Percentiles rank a stretch among this genome's conserved stretches.
These are phyloP conservation scores for Daubentonia madagascariensis DNA, from an alignment of 2,113 vertebrate species.

Conservation along the genomic window DNA sequence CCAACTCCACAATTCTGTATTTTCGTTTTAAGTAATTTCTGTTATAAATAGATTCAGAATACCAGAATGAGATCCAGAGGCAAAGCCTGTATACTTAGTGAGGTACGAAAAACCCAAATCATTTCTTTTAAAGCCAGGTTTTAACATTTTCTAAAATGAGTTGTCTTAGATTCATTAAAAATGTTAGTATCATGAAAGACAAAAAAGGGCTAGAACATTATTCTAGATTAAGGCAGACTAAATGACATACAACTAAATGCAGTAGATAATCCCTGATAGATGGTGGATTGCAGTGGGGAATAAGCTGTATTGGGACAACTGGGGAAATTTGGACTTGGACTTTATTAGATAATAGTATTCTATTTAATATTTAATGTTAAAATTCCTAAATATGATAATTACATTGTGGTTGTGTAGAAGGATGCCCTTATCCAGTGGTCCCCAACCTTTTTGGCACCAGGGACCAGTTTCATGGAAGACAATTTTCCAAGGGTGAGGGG, in stretches of 20 bases:
- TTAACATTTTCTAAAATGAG: background rate
- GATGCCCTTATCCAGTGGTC: background rate
- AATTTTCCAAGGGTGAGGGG: no score
- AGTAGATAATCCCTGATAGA: background rate
- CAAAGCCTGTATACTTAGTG: background rate
- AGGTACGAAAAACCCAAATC: background rate
- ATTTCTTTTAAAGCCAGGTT: background rate
- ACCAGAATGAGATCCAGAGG: background rate
- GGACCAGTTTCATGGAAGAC: no score
- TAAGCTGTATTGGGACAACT: background rate
- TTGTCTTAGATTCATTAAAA: background rate
- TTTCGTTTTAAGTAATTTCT: conserved; percentile 12
- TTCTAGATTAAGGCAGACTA: background rate
- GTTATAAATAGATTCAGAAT: background rate
- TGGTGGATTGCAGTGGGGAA: background rate
- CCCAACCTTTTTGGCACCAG: no score
- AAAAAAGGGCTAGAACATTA: background rate
- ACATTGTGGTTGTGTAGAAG: background rate
- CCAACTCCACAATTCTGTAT: background rate
- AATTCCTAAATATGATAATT: background rate
- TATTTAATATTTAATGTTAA: background rate
- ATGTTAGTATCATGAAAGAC: background rate
- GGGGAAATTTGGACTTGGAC: background rate
- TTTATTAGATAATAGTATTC: background rate
- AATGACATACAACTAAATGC: background rate